Percentiles rank a stretch among this genome's conserved stretches.
Evolutionary conservation across 2,888 invertebrate species (phyloP).

Genomic region (Ochropacha duplaris): DNA sequence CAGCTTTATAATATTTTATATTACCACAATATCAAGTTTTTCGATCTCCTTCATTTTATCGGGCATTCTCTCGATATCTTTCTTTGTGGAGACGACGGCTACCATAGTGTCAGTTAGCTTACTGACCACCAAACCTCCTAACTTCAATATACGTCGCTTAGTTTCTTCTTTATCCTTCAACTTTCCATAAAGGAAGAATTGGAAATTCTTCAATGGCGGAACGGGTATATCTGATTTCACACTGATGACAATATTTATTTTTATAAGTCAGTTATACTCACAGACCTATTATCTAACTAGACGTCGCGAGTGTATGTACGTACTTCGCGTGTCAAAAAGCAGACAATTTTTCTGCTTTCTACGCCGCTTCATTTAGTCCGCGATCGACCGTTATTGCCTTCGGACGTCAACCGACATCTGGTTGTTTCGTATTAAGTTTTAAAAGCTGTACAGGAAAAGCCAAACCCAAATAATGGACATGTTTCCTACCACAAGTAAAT

Average conservation of each 20-base stretch:
- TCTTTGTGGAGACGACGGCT: constrained; percentile 88
- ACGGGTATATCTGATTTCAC: constrained; percentile 85
- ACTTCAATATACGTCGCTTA: constrained; percentile 85
- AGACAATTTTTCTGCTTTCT: too few relatives aligned
- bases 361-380: too few relatives aligned
- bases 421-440: too few relatives aligned
- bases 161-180: constrained; percentile 84
- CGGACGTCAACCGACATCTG: too few relatives aligned
- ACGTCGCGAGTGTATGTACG: too few relatives aligned
- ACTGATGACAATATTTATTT: constrained; percentile 51
- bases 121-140: constrained; percentile 89
- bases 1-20: not conserved
- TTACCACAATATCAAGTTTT: constrained; percentile 86
- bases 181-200: constrained; percentile 87
- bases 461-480: too few relatives aligned
- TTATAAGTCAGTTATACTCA: too few relatives aligned
- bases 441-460: too few relatives aligned
- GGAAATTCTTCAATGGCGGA: constrained; percentile 89
- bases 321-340: too few relatives aligned
- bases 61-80: constrained; percentile 86
- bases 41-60: constrained; percentile 86
- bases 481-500: too few relatives aligned
- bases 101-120: constrained; percentile 86
- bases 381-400: too few relatives aligned
- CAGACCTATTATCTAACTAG: too few relatives aligned